Percentiles rank a stretch among this genome's conserved stretches.
Conservation (phyloP, 1,140 invertebrate genomes). For the Danaus melanippus region DNA sequence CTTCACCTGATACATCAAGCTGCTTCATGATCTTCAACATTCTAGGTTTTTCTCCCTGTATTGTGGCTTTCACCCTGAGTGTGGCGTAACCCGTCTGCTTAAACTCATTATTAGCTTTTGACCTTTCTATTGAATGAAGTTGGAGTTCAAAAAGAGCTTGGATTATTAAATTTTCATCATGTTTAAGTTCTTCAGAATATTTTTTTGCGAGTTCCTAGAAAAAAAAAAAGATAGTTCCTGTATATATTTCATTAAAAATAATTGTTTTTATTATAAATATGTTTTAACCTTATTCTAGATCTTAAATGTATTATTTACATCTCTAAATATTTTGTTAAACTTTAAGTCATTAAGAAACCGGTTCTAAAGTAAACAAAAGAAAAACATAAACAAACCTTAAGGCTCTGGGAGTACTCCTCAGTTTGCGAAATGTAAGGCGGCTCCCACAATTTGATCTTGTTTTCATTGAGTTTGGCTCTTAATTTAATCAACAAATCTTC, state of each 20-base stretch:
- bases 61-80: constrained; percentile 73
- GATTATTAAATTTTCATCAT: constrained; percentile 68
- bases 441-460: constrained; percentile 81
- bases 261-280: too few species aligned
- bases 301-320: too few species aligned
- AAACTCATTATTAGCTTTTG: constrained; percentile 72
- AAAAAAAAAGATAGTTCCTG: constrained; percentile 9
- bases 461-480: constrained; percentile 75
- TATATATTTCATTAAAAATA: too few species aligned
- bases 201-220: constrained; percentile 75
- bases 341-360: too few species aligned
- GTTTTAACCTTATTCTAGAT: too few species aligned
- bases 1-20: constrained; percentile 66
- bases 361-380: too few species aligned
- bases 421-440: constrained; percentile 76
- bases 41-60: constrained; percentile 47
- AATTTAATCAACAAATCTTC: constrained; percentile 77
- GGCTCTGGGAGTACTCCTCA: constrained; percentile 31
- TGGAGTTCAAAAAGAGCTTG: constrained; percentile 75
- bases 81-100: constrained; percentile 77
- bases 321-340: too few species aligned
- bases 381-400: constrained; percentile 43
- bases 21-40: constrained; percentile 66
- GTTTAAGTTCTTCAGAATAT: constrained; percentile 71
- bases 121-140: constrained; percentile 77